Evolutionary conservation across 2,888 invertebrate species (phyloP), one percentile per base, ranked within the genome.

Genomic region (Habroteleia sp.): DNA sequence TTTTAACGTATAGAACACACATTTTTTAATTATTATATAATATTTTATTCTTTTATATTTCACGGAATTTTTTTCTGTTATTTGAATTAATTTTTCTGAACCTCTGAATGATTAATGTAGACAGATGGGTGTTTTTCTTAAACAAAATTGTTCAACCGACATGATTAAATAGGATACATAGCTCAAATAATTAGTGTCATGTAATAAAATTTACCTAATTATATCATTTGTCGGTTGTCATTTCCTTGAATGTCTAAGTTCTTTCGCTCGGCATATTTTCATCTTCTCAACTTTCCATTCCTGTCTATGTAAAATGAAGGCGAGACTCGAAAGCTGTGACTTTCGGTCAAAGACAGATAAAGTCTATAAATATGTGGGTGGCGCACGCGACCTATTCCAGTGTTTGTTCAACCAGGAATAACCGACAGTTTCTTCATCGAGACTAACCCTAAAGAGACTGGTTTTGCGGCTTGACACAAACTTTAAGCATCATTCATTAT

Each of bases 401-500:
- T 88, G 88, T 88, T 88, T 88, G 87, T 87, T 88, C 87, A 88
- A 88, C 88, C 88, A 86, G 87, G 87, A 88, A 88, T 88, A 88
- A 88, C 86, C 87, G 65, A 50, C 80, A 74, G 85, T 85, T 87
- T 87, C 86, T 85, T 87, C 86, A 84, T 84, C 84, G 82, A 79
- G 80, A 80, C 80, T 80, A 82, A 80, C 78, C 80, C 79, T 80
- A 75, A 79, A 80, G 82, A 81, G 82, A 81, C 68, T 84, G 83
- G 82, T 85, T 86, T 85, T 84, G 86, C 81, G 86, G 85, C 84
- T 86, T 83, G 82, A 85, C 85, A 83, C 80, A 77, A 77, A 73
- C 71, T 75, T 46, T 37, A 74, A 69, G 71, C 69, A 35, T 63
- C 68, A 20, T 60, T 69, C 62, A 48, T 69, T 73, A 44, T 41